Conservation (phyloP, 2,797 vertebrate species). For the Paramormyrops hopkinsi region DNA sequence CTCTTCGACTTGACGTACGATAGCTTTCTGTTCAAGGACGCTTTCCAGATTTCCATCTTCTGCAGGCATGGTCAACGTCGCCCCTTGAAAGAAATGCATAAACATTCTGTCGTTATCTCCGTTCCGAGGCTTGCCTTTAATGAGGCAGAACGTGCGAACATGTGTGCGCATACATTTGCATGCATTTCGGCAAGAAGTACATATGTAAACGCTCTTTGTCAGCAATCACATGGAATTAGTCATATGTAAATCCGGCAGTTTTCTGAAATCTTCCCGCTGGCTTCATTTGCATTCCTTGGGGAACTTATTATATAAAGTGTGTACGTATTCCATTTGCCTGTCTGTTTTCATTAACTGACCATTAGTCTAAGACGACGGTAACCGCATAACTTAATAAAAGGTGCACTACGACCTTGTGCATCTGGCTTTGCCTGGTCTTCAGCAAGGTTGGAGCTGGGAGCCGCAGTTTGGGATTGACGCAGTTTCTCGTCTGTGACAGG, state of each 20-base stretch:
- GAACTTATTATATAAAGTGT: background rate
- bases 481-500: background rate
- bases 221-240: slow-evolving; percentile 13
- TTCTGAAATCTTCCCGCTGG: background rate
- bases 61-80: slow-evolving; percentile 46
- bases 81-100: slow-evolving; percentile 40
- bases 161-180: slow-evolving; percentile 15
- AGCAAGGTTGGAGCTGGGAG: background rate
- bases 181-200: background rate
- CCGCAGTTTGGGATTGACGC: background rate
- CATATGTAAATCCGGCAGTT: slow-evolving; percentile 6
- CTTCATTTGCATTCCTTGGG: slow-evolving; percentile 3
- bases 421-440: background rate
- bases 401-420: background rate
- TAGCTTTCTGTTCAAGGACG: slow-evolving; percentile 78
- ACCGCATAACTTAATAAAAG: background rate
- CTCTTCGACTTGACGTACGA: slow-evolving; percentile 62
- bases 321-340: background rate
- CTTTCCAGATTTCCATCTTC: slow-evolving; percentile 76
- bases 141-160: background rate
- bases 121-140: background rate
- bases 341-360: slow-evolving; percentile 1
- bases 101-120: background rate
- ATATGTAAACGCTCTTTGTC: slow-evolving; percentile 12
- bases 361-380: background rate